Percentiles rank a stretch among this genome's conserved stretches.
Conservation (phyloP, 2,113 vertebrate genomes). For the Perognathus longimembris region DNA sequence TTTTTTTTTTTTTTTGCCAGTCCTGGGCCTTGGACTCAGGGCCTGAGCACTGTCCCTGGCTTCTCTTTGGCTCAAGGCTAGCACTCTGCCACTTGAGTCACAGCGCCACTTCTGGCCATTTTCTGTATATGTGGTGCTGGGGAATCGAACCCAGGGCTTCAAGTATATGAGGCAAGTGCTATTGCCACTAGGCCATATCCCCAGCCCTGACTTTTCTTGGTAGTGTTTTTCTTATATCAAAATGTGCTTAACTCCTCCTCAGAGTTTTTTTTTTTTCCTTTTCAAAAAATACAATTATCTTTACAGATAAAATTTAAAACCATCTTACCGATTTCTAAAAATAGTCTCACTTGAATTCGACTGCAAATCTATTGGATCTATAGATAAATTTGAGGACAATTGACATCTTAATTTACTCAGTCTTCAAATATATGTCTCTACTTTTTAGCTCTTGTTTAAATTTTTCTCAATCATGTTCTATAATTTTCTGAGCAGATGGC, state of each 20-base stretch:
- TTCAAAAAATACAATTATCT: neutral
- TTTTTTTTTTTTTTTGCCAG: neutral
- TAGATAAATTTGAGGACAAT: neutral
- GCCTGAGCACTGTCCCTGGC: no score
- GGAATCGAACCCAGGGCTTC: no score
- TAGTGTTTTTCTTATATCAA: no score
- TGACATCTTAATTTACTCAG: slow-evolving; percentile 16
- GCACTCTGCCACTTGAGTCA: no score
- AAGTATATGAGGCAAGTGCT: no score
- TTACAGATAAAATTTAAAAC: slow-evolving; percentile 10
- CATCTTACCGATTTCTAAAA: slow-evolving; percentile 35
- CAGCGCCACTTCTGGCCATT: no score
- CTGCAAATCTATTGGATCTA: neutral
- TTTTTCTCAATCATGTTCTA: slow-evolving; percentile 30
- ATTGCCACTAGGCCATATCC: no score
- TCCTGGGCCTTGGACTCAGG: neutral
- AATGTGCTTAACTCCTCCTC: no score
- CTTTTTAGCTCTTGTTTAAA: slow-evolving; percentile 23
- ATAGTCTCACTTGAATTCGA: neutral
- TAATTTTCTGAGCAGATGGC: slow-evolving; percentile 30
- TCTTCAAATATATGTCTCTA: neutral
- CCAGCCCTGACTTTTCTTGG: no score
- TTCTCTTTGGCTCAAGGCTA: no score
- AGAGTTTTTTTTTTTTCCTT: no score
- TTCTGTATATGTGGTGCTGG: no score